These are phyloP conservation scores for Ctenopoma multispine DNA, from an alignment of 2,797 vertebrate genomes.

Conservation along the genomic window DNA sequence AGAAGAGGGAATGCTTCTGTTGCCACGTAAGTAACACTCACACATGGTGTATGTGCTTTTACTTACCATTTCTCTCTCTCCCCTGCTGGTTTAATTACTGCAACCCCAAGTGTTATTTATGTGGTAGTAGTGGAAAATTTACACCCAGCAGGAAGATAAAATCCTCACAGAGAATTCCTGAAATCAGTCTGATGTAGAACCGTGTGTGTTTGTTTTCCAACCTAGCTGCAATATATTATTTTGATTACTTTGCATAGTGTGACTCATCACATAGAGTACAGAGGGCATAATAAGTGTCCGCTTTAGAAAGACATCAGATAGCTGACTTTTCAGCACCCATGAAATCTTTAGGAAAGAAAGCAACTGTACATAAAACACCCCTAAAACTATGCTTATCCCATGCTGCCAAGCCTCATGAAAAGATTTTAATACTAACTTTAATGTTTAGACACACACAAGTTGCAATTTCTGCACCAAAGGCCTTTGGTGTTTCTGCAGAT, in stretches of 20 bases:
- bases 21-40: constrained; percentile 25
- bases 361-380: constrained; percentile 5
- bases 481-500: constrained; percentile 8
- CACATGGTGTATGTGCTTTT: constrained; percentile 9
- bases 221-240: constrained; percentile 1
- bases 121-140: constrained; percentile 40
- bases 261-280: constrained; percentile 15
- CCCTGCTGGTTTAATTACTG: constrained; percentile 71
- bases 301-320: constrained; percentile 3
- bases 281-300: constrained; percentile 1
- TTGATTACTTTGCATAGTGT: constrained; percentile 11
- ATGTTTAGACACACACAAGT: constrained; percentile 20
- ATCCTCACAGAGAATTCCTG: constrained; percentile 19
- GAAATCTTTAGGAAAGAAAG: constrained; percentile 9
- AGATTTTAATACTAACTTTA: constrained; percentile 28
- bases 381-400: constrained; percentile 7
- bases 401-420: constrained; percentile 27
- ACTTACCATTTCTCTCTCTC: constrained; percentile 33
- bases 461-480: constrained; percentile 7
- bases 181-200: constrained; percentile 20
- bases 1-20: constrained; percentile 22
- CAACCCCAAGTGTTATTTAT: constrained; percentile 52
- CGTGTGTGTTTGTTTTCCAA: not conserved
- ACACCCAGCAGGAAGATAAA: constrained; percentile 51
- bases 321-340: not conserved